phyloP scores from a whole-genome alignment of 2,113 vertebrate species.

The Hydrolagus affinis region DNA sequence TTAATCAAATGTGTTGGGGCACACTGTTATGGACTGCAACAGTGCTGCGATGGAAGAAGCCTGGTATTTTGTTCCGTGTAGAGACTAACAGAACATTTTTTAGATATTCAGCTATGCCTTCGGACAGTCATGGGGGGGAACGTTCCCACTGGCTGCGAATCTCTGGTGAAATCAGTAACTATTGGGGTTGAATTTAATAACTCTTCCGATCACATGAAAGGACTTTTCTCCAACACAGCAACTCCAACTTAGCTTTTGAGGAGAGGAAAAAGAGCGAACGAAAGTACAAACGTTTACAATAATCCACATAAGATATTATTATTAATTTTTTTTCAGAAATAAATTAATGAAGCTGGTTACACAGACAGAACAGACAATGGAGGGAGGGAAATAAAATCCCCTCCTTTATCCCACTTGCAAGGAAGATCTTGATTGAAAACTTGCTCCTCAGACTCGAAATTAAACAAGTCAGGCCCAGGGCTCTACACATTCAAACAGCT shows the following conservation, averaged over 20 bases:
- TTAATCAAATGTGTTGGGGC: not conserved
- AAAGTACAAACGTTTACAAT: not conserved
- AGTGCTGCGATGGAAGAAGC: not conserved
- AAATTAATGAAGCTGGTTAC: not conserved
- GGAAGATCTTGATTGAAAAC: not conserved
- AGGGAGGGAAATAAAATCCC: not conserved
- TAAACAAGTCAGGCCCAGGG: not conserved
- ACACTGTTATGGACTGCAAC: not conserved
- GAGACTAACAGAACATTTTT: not conserved
- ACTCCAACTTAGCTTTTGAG: too few species aligned
- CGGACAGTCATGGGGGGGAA: too few species aligned
- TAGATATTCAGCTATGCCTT: not conserved
- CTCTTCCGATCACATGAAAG: not conserved
- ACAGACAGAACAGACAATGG: not conserved
- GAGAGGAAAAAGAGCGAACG: not conserved
- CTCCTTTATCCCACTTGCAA: not conserved
- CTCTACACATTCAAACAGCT: not conserved
- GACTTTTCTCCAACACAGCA: not conserved
- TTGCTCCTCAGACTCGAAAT: not conserved
- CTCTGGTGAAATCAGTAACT: not conserved
- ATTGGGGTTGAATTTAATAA: not conserved
- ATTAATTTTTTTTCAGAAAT: too few species aligned
- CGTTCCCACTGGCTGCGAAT: not conserved
- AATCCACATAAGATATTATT: too few species aligned
- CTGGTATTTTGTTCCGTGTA: not conserved